Evolutionary conservation across 2,797 vertebrate genomes (phyloP), one percentile per base, ranked within the genome.

Genomic region (Sebastes trivittatus): DNA sequence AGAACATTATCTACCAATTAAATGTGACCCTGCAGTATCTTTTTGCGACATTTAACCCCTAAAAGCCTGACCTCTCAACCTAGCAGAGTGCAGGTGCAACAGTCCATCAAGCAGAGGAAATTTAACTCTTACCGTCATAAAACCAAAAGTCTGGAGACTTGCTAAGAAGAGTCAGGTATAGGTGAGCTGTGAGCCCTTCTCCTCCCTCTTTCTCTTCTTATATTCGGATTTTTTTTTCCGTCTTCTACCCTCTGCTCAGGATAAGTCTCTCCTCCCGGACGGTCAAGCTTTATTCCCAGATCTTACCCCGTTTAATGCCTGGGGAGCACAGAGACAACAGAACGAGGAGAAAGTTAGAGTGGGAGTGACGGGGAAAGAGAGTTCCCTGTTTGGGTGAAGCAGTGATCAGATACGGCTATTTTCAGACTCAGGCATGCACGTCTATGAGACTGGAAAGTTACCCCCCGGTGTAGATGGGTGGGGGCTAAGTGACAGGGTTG

Each of bases 391-490:
- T 93, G 93, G 93, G 92, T 93, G 91, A 94, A 95, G 93, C 93
- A 80, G 93, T 94, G 94, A 94, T 94, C 94, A 94, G 93, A 95
- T 94, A 93, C 93, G 93, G 95, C 95, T 98, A 97, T 98, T 98
- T 98, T 96, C 96, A 97, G 95, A 94, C 90, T 84, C 72, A 92
- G 92, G 91, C 87, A 92, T 93, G 93, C 89, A 96, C 92, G 92
- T 93, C 95, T 95, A 92, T 92, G 88, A 92, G 89, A 91, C 92
- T 87, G 94, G 95, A 95, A 95, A 95, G 90, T 94, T 90, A 94
- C 87, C 93, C 92, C 90, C 93, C 71, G 65, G 86, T 84, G 85
- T 89, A 72, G 69, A 86, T 81, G 88, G 92, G 90, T 88, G 91
- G 90, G 89, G 91, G 90, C 89, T 87, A 92, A 93, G 92, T 93